Evolutionary conservation across 2,113 vertebrate genomes (phyloP).

Genomic region (Syrrhaptes paradoxus): DNA sequence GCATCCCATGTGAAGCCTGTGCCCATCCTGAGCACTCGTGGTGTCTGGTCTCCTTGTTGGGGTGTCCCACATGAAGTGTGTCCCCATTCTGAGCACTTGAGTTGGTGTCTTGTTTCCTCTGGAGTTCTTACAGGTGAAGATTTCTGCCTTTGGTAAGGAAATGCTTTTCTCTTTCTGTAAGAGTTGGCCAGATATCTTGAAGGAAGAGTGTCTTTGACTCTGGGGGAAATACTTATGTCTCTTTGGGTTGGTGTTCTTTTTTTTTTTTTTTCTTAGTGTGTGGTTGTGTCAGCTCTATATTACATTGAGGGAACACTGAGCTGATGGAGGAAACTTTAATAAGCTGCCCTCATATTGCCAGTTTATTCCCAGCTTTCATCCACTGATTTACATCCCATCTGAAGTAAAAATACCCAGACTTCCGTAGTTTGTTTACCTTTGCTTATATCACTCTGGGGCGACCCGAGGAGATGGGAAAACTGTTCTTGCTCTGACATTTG

Average conservation of each 20-base stretch:
- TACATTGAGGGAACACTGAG: not conserved
- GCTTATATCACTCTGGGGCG: not conserved
- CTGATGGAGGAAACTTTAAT: conserved; percentile 18
- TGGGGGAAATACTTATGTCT: not conserved
- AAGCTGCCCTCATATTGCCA: conserved; percentile 27
- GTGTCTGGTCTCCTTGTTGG: not conserved
- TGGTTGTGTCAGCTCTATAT: not conserved
- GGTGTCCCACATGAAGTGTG: not conserved
- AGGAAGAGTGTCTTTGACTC: not conserved
- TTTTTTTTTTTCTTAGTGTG: not conserved
- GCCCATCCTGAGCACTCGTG: not conserved
- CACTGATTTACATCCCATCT: conserved; percentile 30
- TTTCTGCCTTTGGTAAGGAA: not conserved
- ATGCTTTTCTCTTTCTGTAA: not conserved
- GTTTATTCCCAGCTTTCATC: conserved; percentile 50
- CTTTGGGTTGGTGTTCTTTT: not conserved
- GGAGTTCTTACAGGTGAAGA: not conserved
- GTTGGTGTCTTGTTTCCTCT: not conserved
- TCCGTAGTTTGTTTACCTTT: conserved; percentile 58
- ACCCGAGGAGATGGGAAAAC: conserved; percentile 21
- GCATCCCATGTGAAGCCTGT: not conserved
- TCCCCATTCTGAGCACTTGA: accelerated
- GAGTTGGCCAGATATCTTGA: not conserved
- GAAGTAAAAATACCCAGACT: conserved; percentile 48
- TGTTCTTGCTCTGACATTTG: conserved; percentile 39